Percentiles rank a stretch among this genome's conserved stretches.
Evolutionary conservation across 2,888 invertebrate species (phyloP).

Genomic region (Caenorhabditis becei): DNA sequence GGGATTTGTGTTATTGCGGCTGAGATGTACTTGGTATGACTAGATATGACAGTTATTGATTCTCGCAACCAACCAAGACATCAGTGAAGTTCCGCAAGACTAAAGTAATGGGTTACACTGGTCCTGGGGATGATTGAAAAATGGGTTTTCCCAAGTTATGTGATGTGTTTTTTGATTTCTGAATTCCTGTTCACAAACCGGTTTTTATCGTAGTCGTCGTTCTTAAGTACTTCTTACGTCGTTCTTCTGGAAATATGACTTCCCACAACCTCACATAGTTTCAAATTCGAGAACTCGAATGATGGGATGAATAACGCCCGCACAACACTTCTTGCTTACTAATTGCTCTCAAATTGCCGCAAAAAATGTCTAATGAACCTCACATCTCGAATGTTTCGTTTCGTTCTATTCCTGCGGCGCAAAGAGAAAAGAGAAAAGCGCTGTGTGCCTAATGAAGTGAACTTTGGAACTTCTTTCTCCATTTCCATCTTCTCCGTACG

Average conservation of each 20-base stretch:
- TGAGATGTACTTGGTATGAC: conserved; percentile 23
- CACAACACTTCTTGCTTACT: background rate
- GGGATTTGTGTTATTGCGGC: background rate
- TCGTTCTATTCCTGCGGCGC: background rate
- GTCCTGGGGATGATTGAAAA: too few species aligned
- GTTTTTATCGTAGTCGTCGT: too few species aligned
- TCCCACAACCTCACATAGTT: background rate
- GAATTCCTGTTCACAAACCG: too few species aligned
- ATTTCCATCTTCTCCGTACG: conserved; percentile 3
- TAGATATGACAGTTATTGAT: conserved; percentile 3
- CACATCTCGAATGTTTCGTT: conserved; percentile 56
- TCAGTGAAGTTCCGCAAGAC: too few species aligned
- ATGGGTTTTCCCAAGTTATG: too few species aligned
- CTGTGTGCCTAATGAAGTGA: conserved; percentile 40
- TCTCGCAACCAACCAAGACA: too few species aligned
- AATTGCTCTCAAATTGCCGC: conserved; percentile 52
- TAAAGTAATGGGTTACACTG: too few species aligned
- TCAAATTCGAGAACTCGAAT: background rate
- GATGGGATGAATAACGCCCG: background rate
- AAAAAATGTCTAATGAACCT: conserved; percentile 45
- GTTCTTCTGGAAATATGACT: background rate
- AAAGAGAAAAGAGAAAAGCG: conserved; percentile 6
- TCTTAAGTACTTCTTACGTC: background rate
- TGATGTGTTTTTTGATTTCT: too few species aligned
- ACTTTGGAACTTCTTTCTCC: conserved; percentile 40